phyloP scores from a whole-genome alignment of 2,113 vertebrate species.

The Heterochromis multidens region DNA sequence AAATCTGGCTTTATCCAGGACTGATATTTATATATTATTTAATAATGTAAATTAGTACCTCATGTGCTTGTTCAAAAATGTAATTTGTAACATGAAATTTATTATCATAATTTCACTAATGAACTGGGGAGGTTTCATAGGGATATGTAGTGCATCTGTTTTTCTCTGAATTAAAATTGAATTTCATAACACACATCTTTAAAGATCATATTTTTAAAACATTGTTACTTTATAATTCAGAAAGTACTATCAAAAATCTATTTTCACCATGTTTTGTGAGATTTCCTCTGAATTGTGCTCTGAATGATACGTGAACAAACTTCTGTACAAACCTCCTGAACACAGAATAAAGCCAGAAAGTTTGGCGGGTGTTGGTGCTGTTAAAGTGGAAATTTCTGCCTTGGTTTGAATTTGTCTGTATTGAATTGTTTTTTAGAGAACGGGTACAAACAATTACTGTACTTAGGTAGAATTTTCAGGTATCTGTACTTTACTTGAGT shows the following conservation, averaged over 20 bases:
- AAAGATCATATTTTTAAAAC: background rate
- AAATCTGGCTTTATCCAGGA: too few relatives aligned
- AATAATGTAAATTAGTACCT: background rate
- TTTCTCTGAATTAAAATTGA: background rate
- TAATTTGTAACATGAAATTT: background rate
- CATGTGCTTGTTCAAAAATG: background rate
- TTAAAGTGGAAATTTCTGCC: background rate
- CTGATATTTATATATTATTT: too few relatives aligned
- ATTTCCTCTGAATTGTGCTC: too few relatives aligned
- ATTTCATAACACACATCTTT: background rate
- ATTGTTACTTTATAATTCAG: fast-evolving
- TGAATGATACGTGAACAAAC: too few relatives aligned
- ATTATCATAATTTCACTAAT: background rate
- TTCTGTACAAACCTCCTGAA: background rate
- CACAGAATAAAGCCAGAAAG: background rate
- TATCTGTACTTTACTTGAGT: background rate
- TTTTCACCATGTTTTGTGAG: too few relatives aligned
- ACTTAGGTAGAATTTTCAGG: fast-evolving
- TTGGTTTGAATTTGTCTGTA: background rate
- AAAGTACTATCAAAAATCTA: background rate
- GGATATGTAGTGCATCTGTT: background rate
- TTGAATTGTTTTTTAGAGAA: background rate
- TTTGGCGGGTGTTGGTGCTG: background rate
- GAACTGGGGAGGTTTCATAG: background rate
- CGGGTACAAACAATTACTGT: background rate